Conservation (phyloP, 2,888 invertebrate genomes). For the Archaeoteleia sp. region DNA sequence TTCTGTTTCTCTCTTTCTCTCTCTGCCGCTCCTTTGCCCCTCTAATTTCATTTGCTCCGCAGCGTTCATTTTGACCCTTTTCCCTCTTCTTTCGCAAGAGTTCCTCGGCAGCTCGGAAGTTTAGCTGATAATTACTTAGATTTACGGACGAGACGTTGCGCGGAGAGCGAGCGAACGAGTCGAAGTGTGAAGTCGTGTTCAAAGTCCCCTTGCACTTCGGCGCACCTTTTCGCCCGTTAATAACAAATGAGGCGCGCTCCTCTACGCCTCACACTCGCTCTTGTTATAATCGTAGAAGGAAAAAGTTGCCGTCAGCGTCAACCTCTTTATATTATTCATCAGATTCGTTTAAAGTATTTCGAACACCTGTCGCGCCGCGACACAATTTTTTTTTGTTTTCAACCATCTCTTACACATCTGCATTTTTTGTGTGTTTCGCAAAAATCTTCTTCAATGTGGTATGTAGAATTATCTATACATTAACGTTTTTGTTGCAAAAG, state of each 20-base stretch:
- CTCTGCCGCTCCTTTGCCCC: constrained; percentile 24
- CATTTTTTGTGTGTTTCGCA: too few relatives aligned
- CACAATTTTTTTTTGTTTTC: constrained; percentile 25
- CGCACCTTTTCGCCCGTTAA: constrained; percentile 67
- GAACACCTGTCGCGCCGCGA: constrained; percentile 63
- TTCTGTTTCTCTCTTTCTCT: not conserved
- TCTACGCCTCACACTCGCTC: constrained; percentile 65
- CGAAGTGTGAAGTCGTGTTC: constrained; percentile 75
- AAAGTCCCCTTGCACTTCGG: constrained; percentile 68
- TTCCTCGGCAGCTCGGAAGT: constrained; percentile 61
- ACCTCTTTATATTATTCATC: constrained; percentile 70
- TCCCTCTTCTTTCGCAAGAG: constrained; percentile 48
- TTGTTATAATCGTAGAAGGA: constrained; percentile 72
- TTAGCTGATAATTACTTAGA: constrained; percentile 73
- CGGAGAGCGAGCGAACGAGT: constrained; percentile 61
- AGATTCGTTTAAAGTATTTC: constrained; percentile 71
- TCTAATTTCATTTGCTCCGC: constrained; percentile 48
- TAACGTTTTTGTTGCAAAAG: too few relatives aligned
- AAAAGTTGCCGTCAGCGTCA: constrained; percentile 68
- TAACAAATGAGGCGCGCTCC: constrained; percentile 70
- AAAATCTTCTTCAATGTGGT: too few relatives aligned
- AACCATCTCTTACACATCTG: too few relatives aligned
- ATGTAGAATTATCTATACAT: too few relatives aligned
- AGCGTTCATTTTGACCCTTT: constrained; percentile 52
- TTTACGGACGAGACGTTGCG: constrained; percentile 63